A percentile compares a stretch with the other conserved stretches of the same genome.
Conservation (phyloP, 35 echinoderm and acorn worm genomes). For the Amphiura filiformis region DNA sequence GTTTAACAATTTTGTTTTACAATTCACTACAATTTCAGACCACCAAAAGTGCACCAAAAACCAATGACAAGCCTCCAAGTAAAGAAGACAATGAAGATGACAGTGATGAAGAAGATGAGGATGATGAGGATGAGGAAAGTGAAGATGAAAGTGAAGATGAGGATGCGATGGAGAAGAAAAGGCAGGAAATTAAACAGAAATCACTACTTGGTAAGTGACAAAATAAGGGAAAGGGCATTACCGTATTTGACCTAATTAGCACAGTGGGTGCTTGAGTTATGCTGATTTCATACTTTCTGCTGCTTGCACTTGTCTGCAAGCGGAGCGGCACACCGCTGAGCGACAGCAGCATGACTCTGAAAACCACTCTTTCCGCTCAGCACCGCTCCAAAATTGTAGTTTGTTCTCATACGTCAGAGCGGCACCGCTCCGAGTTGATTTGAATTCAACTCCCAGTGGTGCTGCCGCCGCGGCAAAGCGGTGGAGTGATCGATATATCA, state of each 20-base stretch:
- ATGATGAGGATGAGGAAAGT: constrained; percentile 30
- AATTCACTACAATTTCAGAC: not conserved
- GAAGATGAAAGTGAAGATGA: constrained; percentile 16
- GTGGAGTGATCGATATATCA: too few relatives aligned
- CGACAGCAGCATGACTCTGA: too few relatives aligned
- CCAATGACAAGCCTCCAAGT: not conserved
- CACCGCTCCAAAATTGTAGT: too few relatives aligned
- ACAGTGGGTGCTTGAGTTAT: not conserved
- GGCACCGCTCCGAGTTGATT: too few relatives aligned
- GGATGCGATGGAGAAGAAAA: constrained; percentile 32
- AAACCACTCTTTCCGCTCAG: too few relatives aligned
- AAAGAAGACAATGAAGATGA: too few relatives aligned
- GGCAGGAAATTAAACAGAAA: constrained; percentile 30
- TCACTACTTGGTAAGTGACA: not conserved
- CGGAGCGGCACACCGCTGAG: too few relatives aligned
- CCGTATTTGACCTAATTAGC: not conserved
- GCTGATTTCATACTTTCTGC: too few relatives aligned
- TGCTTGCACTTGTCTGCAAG: too few relatives aligned
- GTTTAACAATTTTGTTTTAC: not conserved
- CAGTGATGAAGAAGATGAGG: constrained; percentile 48
- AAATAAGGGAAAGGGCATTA: not conserved
- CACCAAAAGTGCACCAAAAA: not conserved
- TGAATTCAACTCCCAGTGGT: too few relatives aligned
- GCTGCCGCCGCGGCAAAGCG: too few relatives aligned
- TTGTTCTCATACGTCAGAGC: too few relatives aligned